Conservation (phyloP, 2,113 vertebrate genomes). For the Arizona elegans region DNA sequence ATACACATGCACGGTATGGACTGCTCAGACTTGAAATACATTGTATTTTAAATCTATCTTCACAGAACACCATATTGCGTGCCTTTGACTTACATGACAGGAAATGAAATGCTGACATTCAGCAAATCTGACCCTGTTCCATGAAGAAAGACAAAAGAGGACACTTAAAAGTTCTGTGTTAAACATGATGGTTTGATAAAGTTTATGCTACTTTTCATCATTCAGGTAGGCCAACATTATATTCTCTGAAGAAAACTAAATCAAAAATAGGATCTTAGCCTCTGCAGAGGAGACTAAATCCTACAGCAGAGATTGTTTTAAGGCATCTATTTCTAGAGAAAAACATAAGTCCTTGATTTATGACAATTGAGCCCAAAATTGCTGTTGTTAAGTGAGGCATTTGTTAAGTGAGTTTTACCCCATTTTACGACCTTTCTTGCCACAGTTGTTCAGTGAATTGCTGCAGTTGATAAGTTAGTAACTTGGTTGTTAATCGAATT, state of each 20-base stretch:
- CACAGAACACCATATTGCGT: not conserved
- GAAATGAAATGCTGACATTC: not conserved
- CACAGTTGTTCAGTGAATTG: too few species aligned
- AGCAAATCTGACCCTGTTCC: not conserved
- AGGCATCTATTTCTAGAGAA: not conserved
- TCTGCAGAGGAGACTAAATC: not conserved
- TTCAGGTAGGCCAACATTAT: not conserved
- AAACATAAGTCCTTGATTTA: not conserved
- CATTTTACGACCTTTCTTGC: too few species aligned
- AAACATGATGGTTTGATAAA: not conserved
- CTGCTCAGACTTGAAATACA: slow-evolving; percentile 13
- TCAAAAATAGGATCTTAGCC: not conserved
- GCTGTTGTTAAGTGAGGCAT: too few species aligned
- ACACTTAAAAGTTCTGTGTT: not conserved
- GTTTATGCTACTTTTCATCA: not conserved
- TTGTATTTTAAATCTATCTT: slow-evolving; percentile 15
- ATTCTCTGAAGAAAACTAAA: not conserved
- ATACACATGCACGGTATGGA: not conserved
- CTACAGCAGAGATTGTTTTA: not conserved
- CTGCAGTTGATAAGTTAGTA: too few species aligned
- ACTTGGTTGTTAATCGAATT: too few species aligned
- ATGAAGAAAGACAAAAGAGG: not conserved
- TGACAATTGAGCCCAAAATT: too few species aligned
- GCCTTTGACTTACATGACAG: not conserved
- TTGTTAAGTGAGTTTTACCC: too few species aligned